Base-by-base conservation (phyloP, 2,797 vertebrate species). In the Amazonetta brasiliensis region DNA sequence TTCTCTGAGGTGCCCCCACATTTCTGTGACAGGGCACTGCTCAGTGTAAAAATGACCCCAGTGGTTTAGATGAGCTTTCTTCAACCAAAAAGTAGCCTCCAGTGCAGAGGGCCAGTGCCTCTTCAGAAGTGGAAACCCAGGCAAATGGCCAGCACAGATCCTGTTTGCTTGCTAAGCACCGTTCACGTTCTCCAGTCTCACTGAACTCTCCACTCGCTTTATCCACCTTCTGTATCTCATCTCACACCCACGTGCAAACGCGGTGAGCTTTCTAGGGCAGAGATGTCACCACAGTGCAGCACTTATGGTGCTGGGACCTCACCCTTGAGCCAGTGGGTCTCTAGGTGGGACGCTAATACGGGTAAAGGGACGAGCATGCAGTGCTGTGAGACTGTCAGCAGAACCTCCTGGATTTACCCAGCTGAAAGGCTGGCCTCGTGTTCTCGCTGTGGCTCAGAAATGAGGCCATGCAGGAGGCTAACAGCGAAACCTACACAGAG, bases 181-280 rank as follows among this genome's bases (percentile, higher is more conserved):
- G 2, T 10, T 76, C 1, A 0, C 25, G 25, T 39, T 86, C 44
- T 46, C 26, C 37, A 10, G 0, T 35, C 33, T 58, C 30, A 0
- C 8, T 3, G 25, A 50, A 21, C 43, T 69, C 31, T 41, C 10
- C 7, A 0, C 37, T 86, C 69, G 18, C 43, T 85, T 39, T 76
- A 41, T 20, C n/a, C 7, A 37, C 48, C 50, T 56, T 17, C 15
- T 5, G 6, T 20, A 12, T 41, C 23, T 56, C 39, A 5, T 10
- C 33, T 87, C 31, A 2, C 2, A 8, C 21, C 43, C 7, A 6
- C 20, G 5, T 4, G 19, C 6, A 6, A 12, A 17, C 12, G 4
- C 2, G 12, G 17, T 12, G 74, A 75, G 48, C 14, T 21, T 7
- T 41, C n/a, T 18, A 0, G 6, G 62, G 39, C 22, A 7, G 54